Conservation (phyloP, 2,113 vertebrate genomes). For the Argyrosomus japonicus region DNA sequence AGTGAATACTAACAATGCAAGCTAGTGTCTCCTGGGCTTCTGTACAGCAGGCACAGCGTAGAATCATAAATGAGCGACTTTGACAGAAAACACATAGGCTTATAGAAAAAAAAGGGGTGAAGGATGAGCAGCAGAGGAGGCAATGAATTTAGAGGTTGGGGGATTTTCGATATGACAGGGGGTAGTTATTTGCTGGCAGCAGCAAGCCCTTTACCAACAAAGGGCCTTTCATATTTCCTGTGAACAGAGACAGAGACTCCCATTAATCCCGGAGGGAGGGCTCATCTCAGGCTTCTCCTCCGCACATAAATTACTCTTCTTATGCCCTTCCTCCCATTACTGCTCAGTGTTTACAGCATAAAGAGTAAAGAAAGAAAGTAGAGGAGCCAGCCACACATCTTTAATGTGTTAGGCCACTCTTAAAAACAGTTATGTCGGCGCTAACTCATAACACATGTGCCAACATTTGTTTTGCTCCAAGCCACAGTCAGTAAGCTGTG, state of each 20-base stretch:
- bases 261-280: slow-evolving; percentile 81
- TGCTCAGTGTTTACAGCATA: slow-evolving; percentile 72
- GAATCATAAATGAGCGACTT: slow-evolving; percentile 80
- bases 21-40: slow-evolving; percentile 68
- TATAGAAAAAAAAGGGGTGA: slow-evolving; percentile 62
- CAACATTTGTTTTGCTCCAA: slow-evolving; percentile 82
- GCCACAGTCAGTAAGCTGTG: slow-evolving; percentile 59
- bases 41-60: slow-evolving; percentile 58
- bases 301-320: slow-evolving; percentile 81
- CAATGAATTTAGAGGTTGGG: slow-evolving; percentile 81
- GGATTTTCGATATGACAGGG: slow-evolving; percentile 81
- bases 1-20: slow-evolving; percentile 76
- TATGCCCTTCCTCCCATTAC: slow-evolving; percentile 77
- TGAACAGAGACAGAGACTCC: slow-evolving; percentile 82
- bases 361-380: slow-evolving; percentile 67
- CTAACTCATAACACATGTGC: slow-evolving; percentile 80
- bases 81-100: slow-evolving; percentile 80
- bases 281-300: slow-evolving; percentile 79
- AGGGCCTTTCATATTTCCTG: slow-evolving; percentile 84
- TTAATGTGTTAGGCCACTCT: slow-evolving; percentile 80
- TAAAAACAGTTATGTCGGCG: slow-evolving; percentile 76
- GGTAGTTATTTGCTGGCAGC: slow-evolving; percentile 82
- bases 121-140: slow-evolving; percentile 76
- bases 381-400: slow-evolving; percentile 70
- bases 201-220: slow-evolving; percentile 81